Percentiles rank a stretch among this genome's conserved stretches.
Conservation (phyloP, 2,113 vertebrate genomes). For the Corythaeola cristata region DNA sequence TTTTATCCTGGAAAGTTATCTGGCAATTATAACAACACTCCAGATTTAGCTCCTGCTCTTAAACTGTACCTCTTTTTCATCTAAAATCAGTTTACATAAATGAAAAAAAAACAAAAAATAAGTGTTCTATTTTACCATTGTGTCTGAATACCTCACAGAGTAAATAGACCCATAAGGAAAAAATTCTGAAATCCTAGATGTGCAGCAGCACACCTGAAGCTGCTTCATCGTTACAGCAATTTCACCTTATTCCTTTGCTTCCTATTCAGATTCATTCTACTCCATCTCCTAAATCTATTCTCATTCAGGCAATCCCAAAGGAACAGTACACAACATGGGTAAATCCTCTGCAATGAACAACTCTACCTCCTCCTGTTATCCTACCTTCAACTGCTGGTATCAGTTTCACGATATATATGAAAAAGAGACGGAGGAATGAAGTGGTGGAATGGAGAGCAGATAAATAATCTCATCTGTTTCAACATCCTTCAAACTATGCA, state of each 20-base stretch:
- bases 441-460: background rate
- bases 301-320: background rate
- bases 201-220: background rate
- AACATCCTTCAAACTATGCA: background rate
- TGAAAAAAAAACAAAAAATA: background rate
- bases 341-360: conserved; percentile 13
- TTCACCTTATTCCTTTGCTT: background rate
- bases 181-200: background rate
- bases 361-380: conserved; percentile 33
- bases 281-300: background rate
- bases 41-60: background rate
- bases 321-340: background rate
- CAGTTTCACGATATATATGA: background rate
- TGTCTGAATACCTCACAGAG: background rate
- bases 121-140: background rate
- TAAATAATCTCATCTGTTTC: background rate
- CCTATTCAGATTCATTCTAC: background rate
- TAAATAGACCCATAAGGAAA: background rate
- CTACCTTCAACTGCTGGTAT: background rate
- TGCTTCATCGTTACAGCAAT: background rate
- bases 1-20: background rate
- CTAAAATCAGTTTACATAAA: background rate
- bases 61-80: background rate
- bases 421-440: background rate
- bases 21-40: background rate